Evolutionary conservation across 2,113 vertebrate genomes (phyloP).

Genomic region (Thoracochromis brauschi): DNA sequence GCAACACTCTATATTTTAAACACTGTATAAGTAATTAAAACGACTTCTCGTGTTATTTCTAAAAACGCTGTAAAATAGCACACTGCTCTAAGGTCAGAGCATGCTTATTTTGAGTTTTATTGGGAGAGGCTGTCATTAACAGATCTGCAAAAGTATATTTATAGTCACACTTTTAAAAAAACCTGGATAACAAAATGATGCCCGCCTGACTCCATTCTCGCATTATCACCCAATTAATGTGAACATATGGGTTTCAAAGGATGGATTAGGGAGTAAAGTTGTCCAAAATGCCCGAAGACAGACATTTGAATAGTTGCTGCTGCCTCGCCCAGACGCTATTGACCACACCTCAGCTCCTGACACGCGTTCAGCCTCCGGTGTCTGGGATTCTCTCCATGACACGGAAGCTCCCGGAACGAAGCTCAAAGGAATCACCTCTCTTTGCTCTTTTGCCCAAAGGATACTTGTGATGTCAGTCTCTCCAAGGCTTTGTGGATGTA

Average conservation of each 20-base stretch:
- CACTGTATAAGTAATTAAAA: background rate
- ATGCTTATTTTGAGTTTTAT: background rate
- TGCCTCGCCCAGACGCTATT: background rate
- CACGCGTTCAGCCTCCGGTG: constrained; percentile 4
- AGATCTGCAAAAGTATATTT: constrained; percentile 2
- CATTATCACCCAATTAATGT: background rate
- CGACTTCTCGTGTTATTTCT: background rate
- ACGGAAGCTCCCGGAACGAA: background rate
- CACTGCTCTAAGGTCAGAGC: background rate
- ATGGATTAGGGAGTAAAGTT: background rate
- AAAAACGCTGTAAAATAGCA: background rate
- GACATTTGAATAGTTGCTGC: background rate
- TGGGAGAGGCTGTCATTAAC: background rate
- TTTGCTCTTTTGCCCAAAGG: constrained; percentile 30
- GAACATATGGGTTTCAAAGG: background rate
- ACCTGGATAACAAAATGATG: background rate
- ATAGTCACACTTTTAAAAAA: background rate
- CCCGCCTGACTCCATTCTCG: background rate
- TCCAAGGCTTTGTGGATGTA: constrained; percentile 54
- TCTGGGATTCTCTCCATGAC: constrained; percentile 3
- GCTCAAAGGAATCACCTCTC: constrained; percentile 30
- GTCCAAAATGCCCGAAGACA: background rate
- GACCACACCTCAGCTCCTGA: constrained; percentile 2
- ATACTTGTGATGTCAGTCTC: constrained; percentile 59
- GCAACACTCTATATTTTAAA: background rate